Base-by-base conservation (phyloP, 2,888 invertebrate genomes). In the Ophion costatus region DNA sequence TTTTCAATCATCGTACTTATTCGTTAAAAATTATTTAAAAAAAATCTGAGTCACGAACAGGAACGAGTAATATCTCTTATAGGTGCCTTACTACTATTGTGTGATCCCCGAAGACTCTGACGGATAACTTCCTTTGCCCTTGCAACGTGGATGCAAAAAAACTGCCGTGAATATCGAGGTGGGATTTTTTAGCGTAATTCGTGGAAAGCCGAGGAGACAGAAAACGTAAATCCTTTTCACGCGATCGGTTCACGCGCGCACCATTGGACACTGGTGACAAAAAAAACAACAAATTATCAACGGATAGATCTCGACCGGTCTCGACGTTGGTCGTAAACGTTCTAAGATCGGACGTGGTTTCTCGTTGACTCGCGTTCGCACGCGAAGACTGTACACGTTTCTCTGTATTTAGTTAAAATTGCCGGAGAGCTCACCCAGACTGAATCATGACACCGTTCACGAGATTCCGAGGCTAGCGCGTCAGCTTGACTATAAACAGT, bases 361-460 rank as follows among this genome's bases (percentile, higher is more conserved):
- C 77, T 71, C 51, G n/a, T 71, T 11, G n/a, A 4, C 29, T 70
- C 45, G 29, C n/a, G 24, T 29, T n/a, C 29, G 24, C 29, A 24
- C 56, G 56, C n/a, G 38, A 24, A 24, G 17, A 74, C 11, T 57
- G n/a, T 67, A 45, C 78, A 33, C 51, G n/a, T 80, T 59, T 61
- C 59, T 75, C 3, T 61, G 20, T 77, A 69, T 76, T 71, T 74
- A 69, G 24, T 59, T 45, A 56, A 78, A 83, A 74, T 45, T 20
- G 24, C 20, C 22, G 4, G 33, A 38, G 59, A 51, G 59, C 42
- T 75, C 69, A 22, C 22, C 29, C 9, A 42, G 64, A 80, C 76
- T 84, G 81, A 77, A 85, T 80, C 85, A 76, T 80, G 77, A 77
- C 67, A 80, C 74, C 67, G 82, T 77, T 85, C 80, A 77, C 45